Base-by-base conservation (phyloP, 2,888 invertebrate genomes). In the Neoscelio sp. region DNA sequence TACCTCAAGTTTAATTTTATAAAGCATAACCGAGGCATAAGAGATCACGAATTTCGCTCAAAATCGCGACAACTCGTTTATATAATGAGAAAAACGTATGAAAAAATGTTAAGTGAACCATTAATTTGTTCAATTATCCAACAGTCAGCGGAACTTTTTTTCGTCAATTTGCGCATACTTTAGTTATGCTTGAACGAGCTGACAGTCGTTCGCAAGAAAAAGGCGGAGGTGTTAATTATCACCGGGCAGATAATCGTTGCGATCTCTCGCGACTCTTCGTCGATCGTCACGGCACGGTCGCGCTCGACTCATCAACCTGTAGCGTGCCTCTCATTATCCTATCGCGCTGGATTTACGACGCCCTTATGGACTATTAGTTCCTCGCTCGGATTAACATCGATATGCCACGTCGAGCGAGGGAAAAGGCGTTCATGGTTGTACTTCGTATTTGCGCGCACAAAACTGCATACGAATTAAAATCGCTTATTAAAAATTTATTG, bases 301-400 rank as follows among this genome's bases (percentile, higher is more conserved):
- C 50, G 17, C 17, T 20, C 35, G 58, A 62, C 56, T 75, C 75
- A 67, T 75, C 67, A 68, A 75, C 44, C 40, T 64, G 65, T 58
- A 48, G 62, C 68, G 52, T 64, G 68, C 38, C 75, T 68, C 76
- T 76, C 76, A 76, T 76, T 76, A 76, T 76, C 76, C 76, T 68
- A 76, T 68, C 76, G 76, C 20, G 40, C 26, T 46, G 62, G 48
- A 70, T 76, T 76, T 76, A 76, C 58, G 64, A 35, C 70, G 42
- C 64, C 64, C 76, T 70, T 70, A 44, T 33, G 56, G 64, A 70
- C 56, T 76, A 73, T 79, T 79, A 76, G 80, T 71, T 79, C 56
- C 62, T 28, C 64, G 74, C 64, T 74, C 60, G 78, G 83, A 83
- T 82, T 81, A 82, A 71, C 82, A 80, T 80, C 76, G 73, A 65